phyloP scores from a whole-genome alignment of 1,140 invertebrate species.

The Drosophila obscura region DNA sequence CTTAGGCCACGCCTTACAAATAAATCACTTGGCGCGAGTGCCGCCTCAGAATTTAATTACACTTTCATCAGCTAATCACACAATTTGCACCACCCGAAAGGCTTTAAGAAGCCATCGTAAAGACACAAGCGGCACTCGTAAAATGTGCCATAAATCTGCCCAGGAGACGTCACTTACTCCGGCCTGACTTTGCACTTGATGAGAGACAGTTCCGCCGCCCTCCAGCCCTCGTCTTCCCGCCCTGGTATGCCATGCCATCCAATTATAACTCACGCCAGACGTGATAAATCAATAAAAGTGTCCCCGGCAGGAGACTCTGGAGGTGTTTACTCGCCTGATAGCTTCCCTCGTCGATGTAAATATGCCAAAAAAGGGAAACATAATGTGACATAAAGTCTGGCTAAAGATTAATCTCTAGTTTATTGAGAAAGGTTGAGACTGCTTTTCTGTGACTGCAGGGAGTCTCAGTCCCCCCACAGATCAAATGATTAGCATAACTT shows the following conservation, averaged over 20 bases:
- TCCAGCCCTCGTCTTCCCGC: not conserved
- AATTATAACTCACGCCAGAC: slow-evolving; percentile 67
- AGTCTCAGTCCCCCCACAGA: not conserved
- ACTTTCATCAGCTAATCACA: slow-evolving; percentile 56
- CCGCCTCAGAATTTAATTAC: slow-evolving; percentile 60
- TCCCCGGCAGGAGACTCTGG: slow-evolving; percentile 43
- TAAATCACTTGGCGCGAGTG: slow-evolving; percentile 53
- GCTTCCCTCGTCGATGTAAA: slow-evolving; percentile 54
- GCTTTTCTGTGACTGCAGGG: not conserved
- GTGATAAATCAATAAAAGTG: slow-evolving; percentile 75
- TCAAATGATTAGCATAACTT: not conserved
- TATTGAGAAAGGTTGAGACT: slow-evolving; percentile 33
- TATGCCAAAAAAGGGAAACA: slow-evolving; percentile 55
- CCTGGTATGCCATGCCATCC: slow-evolving; percentile 20
- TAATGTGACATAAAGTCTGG: slow-evolving; percentile 59
- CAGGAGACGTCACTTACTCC: slow-evolving; percentile 43
- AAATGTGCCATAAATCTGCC: slow-evolving; percentile 52
- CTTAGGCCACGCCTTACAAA: slow-evolving; percentile 38
- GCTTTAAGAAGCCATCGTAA: slow-evolving; percentile 31
- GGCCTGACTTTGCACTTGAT: slow-evolving; percentile 49
- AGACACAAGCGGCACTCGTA: slow-evolving; percentile 35
- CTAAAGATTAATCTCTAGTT: slow-evolving; percentile 49
- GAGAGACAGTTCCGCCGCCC: slow-evolving; percentile 9
- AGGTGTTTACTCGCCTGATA: slow-evolving; percentile 56
- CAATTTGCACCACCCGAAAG: slow-evolving; percentile 49